phyloP scores from a whole-genome alignment of 2,113 vertebrate species.

The Sebastes fasciatus region DNA sequence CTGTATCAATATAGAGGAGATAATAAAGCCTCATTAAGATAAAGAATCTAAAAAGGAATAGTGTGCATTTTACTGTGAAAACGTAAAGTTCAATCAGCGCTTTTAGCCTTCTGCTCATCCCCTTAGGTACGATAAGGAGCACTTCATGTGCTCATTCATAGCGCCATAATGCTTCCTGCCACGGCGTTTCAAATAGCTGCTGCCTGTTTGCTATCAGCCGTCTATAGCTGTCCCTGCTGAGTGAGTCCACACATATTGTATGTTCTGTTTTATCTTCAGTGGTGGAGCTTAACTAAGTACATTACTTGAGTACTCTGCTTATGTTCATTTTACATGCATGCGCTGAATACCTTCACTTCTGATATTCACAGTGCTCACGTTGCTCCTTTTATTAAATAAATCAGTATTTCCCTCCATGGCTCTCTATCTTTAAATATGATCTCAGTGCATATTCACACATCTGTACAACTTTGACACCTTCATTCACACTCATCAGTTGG shows the following conservation, averaged over 20 bases:
- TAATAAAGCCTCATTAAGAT: background rate
- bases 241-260: background rate
- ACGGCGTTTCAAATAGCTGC: conserved; percentile 6
- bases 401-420: background rate
- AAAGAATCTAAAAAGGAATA: background rate
- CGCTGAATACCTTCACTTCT: background rate
- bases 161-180: background rate
- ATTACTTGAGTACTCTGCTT: background rate
- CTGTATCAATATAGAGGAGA: background rate
- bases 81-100: background rate
- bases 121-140: background rate
- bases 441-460: conserved; percentile 31
- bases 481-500: conserved; percentile 21
- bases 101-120: background rate
- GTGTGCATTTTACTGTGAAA: background rate
- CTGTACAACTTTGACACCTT: conserved; percentile 17
- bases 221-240: background rate
- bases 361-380: conserved; percentile 4
- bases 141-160: conserved; percentile 1
- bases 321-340: background rate
- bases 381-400: conserved; percentile 7
- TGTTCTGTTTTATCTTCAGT: background rate
- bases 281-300: background rate
- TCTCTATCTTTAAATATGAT: conserved; percentile 15
- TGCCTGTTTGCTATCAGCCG: background rate